A percentile compares a stretch with the other conserved stretches of the same genome.
Conservation (phyloP, 1,140 invertebrate species). For the Portunus trituberculatus region DNA sequence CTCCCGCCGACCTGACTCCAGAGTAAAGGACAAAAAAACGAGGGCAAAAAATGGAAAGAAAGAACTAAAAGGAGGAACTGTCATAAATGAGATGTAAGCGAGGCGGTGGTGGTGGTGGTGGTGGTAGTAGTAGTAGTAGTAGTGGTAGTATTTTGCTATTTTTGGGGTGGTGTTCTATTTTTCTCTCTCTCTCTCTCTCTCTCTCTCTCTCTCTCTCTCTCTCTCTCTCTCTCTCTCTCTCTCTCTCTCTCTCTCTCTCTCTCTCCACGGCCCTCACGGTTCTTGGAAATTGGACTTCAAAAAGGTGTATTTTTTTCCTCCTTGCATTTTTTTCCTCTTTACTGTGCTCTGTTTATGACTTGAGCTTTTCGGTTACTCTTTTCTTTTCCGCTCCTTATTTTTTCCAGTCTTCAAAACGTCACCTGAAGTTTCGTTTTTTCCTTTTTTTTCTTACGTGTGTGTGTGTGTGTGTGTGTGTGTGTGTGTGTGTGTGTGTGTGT, state of each 20-base stretch:
- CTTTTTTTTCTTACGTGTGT: no score
- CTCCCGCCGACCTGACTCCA: neutral
- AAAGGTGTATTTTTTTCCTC: neutral
- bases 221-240: conserved; percentile 27
- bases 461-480: no score
- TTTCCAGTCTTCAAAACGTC: no score
- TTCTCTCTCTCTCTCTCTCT: neutral
- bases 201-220: neutral
- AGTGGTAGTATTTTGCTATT: neutral
- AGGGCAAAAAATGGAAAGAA: neutral
- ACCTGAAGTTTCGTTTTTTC: no score
- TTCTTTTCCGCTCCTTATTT: no score
- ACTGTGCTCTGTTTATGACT: no score
- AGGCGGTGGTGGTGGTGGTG: neutral
- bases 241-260: conserved; percentile 26
- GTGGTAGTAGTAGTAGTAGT: neutral
- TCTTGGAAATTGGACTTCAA: neutral
- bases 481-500: no score
- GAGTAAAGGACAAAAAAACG: neutral
- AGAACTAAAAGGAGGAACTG: neutral
- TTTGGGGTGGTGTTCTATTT: neutral
- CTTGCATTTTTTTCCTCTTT: no score
- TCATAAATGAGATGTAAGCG: conserved; percentile 49
- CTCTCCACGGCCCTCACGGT: neutral
- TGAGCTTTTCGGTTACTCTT: no score